Base-by-base conservation (phyloP, 2,113 vertebrate genomes). In the Dipodomys spectabilis region DNA sequence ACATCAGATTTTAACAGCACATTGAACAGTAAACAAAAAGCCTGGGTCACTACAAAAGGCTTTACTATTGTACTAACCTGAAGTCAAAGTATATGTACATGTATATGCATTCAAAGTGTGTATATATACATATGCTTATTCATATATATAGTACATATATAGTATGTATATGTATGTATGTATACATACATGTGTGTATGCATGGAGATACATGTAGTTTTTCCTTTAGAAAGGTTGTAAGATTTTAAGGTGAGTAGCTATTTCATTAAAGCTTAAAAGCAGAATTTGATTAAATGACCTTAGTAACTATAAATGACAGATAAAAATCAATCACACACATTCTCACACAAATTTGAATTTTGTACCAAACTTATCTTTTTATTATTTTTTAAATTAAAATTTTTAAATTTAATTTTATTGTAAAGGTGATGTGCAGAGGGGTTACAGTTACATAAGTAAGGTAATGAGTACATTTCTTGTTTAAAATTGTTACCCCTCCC, bases 1-100 rank as follows among this genome's bases (percentile, higher is more conserved):
- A 80, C 15, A 73, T 53, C 23, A 86, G 88, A 73, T 71, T 73
- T 82, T 15, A 12, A 28, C 49, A 67, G 32, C 69, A 78, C 25
- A 88, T 77, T 85, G 92, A 91, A 68, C 30, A 45, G 74, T 85
- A 86, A 95, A 73, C 81, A 35, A 93, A 84, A 90, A 81, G 7
- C 22, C 12, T 95, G 82, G 28, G 20, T 91, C 30, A 85, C 10
- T 80, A 20, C 44, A 94, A 88, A 92, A 90, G n/a, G 6, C 73
- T 87, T 85, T 85, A 69, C 11, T 68, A 13, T 7, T 80, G 27
- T 39, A 86, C 13, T 82, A 60, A 27, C 27, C 35, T 81, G 7
- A 95, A 82, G 27, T 80, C 32, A 74, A 93, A 28, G 8, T 39
- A 1, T 6, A 67, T 39, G 28, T 15, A 74, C 6, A 2, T 35